phyloP scores from a whole-genome alignment of 1,140 invertebrate species.

The Brachionus angularis region DNA sequence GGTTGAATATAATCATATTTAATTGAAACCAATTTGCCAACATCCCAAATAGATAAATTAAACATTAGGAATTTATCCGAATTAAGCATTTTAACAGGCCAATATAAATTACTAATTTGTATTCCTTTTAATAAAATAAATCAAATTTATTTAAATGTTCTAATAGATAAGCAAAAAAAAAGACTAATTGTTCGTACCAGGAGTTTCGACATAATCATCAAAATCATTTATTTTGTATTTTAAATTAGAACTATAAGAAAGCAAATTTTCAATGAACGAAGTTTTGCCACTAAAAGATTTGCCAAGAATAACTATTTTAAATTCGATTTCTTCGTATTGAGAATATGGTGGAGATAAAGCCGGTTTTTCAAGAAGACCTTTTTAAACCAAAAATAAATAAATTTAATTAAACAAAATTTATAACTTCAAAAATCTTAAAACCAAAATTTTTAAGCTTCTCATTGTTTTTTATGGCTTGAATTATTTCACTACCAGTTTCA shows the following conservation, averaged over 20 bases:
- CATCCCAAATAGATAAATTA: slow-evolving; percentile 32
- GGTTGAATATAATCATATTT: slow-evolving; percentile 41
- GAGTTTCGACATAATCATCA: slow-evolving; percentile 22
- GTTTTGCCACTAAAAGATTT: slow-evolving; percentile 12
- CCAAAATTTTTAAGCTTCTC: slow-evolving; percentile 14
- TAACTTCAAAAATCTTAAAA: background rate
- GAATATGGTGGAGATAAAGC: background rate
- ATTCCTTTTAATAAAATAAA: background rate
- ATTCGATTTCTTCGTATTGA: slow-evolving; percentile 14
- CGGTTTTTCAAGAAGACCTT: slow-evolving; percentile 26
- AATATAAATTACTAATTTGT: slow-evolving; percentile 27
- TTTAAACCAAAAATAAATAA: background rate
- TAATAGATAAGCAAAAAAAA: too few relatives aligned
- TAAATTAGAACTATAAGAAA: too few relatives aligned
- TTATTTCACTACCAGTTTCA: background rate
- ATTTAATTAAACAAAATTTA: too few relatives aligned
- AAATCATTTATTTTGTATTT: slow-evolving; percentile 4
- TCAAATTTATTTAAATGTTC: too few relatives aligned
- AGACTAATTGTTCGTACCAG: too few relatives aligned
- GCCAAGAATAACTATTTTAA: slow-evolving; percentile 20
- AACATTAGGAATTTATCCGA: slow-evolving; percentile 14
- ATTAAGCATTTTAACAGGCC: slow-evolving; percentile 34
- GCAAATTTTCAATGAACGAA: background rate
- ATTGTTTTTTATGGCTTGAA: slow-evolving; percentile 9
- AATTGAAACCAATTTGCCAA: background rate